Percentiles rank a stretch among this genome's conserved stretches.
These are phyloP conservation scores for Fukomys damarensis DNA, from an alignment of 2,113 vertebrate species.

Conservation along the genomic window DNA sequence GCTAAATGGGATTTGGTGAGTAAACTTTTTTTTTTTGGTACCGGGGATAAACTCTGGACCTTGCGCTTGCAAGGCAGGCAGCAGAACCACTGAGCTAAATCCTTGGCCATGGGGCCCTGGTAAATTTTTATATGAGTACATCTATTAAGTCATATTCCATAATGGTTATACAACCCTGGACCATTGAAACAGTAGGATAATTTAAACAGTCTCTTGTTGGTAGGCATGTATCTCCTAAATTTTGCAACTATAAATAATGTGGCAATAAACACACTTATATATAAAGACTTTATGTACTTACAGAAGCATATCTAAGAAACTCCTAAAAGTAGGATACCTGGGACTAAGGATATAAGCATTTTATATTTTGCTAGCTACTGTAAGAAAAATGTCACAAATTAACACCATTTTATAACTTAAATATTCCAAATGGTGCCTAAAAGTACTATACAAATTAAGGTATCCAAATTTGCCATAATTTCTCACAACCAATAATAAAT, in stretches of 20 bases:
- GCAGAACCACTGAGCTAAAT: too few relatives aligned
- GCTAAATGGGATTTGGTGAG: background rate
- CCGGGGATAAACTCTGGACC: too few relatives aligned
- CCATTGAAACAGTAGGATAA: background rate
- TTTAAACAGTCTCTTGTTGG: background rate
- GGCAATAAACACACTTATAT: background rate
- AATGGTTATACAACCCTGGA: background rate
- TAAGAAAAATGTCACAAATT: background rate
- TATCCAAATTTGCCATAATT: background rate
- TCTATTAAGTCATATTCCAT: background rate
- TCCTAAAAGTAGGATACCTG: background rate
- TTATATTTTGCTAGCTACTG: background rate
- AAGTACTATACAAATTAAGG: background rate
- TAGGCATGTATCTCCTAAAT: background rate
- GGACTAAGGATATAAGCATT: background rate
- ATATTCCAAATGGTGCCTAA: background rate
- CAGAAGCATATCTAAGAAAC: background rate
- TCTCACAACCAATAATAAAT: constrained; percentile 12
- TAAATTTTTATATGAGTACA: background rate
- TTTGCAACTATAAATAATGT: background rate
- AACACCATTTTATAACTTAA: constrained; percentile 19
- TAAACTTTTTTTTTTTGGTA: too few relatives aligned
- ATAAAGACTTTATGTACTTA: background rate
- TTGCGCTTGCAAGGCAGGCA: too few relatives aligned
- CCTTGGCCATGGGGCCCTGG: too few relatives aligned